Evolutionary conservation across 2,888 invertebrate genomes (phyloP).

Genomic region (Phanerotoma sp.): DNA sequence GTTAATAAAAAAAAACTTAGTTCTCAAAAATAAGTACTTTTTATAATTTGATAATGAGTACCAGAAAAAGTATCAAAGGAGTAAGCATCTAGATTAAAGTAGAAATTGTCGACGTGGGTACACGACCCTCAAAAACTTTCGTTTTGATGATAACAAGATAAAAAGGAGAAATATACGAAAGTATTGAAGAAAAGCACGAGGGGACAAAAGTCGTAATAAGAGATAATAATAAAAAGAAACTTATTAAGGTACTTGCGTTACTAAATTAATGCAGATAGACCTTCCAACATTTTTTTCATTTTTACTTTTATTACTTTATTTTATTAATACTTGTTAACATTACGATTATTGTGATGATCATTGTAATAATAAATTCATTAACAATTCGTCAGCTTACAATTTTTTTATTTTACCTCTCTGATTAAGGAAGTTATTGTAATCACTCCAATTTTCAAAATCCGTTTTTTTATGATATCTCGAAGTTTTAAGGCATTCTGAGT

Average conservation of each 20-base stretch:
- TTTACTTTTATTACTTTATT: no score
- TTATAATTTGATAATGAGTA: constrained; percentile 23
- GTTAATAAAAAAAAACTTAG: no score
- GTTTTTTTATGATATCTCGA: no score
- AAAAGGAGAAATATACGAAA: neutral
- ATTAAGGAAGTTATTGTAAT: no score
- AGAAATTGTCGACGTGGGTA: constrained; percentile 9
- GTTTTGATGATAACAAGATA: constrained; percentile 40
- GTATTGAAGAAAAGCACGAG: neutral
- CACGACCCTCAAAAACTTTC: constrained; percentile 29
- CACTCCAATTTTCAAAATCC: no score
- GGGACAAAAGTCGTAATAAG: neutral
- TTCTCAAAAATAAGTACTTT: constrained; percentile 15
- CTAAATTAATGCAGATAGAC: neutral
- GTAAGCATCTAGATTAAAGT: constrained; percentile 11
- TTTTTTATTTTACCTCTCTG: no score
- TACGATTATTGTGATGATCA: no score
- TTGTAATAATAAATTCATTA: no score
- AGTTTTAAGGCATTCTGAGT: no score
- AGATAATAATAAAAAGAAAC: neutral
- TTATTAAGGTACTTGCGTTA: neutral
- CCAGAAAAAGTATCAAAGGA: constrained; percentile 14
- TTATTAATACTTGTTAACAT: no score
- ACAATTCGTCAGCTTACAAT: no score
- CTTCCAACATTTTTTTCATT: no score